phyloP scores from a whole-genome alignment of 1,140 invertebrate species.

The Rhyacophila brunnea region DNA sequence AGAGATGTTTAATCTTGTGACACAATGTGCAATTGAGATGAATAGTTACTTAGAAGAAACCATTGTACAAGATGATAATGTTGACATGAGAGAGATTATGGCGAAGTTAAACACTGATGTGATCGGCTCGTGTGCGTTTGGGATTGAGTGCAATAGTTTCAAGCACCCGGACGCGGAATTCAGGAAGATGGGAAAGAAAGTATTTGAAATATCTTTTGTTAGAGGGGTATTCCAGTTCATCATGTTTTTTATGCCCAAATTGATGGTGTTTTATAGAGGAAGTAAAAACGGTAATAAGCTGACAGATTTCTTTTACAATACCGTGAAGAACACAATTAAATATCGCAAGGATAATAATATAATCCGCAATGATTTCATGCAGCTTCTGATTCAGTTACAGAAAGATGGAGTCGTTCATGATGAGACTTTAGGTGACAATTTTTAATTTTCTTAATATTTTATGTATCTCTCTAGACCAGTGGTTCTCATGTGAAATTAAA shows the following conservation, averaged over 20 bases:
- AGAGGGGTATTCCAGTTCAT: constrained; percentile 7
- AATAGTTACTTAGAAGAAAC: constrained; percentile 1
- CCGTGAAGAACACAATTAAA: constrained; percentile 56
- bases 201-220: constrained; percentile 21
- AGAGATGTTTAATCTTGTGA: constrained; percentile 45
- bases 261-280: constrained; percentile 1
- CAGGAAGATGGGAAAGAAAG: constrained; percentile 36
- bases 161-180: constrained; percentile 37
- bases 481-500: too few species aligned
- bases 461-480: too few species aligned
- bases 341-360: constrained; percentile 49
- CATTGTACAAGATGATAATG: neutral
- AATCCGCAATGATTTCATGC: constrained; percentile 60
- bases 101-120: constrained; percentile 38
- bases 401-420: constrained; percentile 48
- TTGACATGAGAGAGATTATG: constrained; percentile 38
- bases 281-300: constrained; percentile 9
- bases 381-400: constrained; percentile 59
- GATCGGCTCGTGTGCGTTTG: constrained; percentile 44
- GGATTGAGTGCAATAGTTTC: constrained; percentile 40
- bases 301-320: constrained; percentile 52
- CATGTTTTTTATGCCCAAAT: constrained; percentile 14
- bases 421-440: too few species aligned
- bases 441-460: too few species aligned
- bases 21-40: constrained; percentile 7